These are phyloP conservation scores for Phoenicopterus ruber DNA, from an alignment of 2,113 vertebrate species.

Conservation along the genomic window DNA sequence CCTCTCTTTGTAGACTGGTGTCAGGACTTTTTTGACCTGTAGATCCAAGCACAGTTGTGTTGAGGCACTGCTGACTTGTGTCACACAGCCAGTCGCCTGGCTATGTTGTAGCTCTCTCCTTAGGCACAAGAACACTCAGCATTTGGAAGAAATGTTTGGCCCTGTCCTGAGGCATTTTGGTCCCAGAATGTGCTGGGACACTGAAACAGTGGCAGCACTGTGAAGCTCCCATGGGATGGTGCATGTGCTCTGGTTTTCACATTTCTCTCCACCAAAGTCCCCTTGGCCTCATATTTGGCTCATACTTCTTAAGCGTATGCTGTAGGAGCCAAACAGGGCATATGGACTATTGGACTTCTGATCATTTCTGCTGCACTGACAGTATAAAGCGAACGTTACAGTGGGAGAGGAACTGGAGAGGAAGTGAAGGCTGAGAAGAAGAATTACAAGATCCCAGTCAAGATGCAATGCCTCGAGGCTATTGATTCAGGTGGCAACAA, in stretches of 20 bases:
- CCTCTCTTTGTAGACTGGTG: neutral
- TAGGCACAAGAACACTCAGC: neutral
- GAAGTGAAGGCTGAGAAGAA: neutral
- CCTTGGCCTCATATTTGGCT: neutral
- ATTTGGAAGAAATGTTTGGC: neutral
- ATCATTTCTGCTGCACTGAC: neutral
- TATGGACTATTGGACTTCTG: neutral
- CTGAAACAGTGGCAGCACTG: neutral
- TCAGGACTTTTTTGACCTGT: neutral
- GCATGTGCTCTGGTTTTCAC: neutral
- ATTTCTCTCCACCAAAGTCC: neutral
- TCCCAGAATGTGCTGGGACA: neutral
- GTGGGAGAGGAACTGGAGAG: neutral
- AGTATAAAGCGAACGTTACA: rapidly evolving
- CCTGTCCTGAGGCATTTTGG: neutral
- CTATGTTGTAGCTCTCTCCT: neutral
- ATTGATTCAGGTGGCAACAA: neutral
- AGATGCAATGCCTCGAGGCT: neutral
- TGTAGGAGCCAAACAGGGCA: neutral
- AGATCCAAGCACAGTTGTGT: neutral
- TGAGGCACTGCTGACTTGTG: neutral
- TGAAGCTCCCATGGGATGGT: neutral
- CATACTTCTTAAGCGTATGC: neutral
- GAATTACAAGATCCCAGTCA: neutral
- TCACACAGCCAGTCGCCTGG: neutral